Conservation (phyloP, 2,888 invertebrate species). For the Melieria omissa region DNA sequence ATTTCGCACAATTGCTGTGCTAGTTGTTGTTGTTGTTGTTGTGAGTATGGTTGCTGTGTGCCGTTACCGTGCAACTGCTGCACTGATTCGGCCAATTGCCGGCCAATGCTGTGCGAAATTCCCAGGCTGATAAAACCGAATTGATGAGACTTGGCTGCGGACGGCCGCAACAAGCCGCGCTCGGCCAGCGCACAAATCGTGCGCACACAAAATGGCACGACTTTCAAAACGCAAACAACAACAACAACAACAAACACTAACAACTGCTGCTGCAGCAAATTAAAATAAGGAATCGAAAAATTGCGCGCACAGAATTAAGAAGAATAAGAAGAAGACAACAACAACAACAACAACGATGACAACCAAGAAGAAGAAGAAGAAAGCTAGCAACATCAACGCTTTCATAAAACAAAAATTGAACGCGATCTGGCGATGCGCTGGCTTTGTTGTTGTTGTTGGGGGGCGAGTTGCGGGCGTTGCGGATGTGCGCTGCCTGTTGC, state of each 20-base stretch:
- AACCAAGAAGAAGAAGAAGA: neutral
- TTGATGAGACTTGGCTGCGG: conserved; percentile 33
- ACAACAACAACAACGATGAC: neutral
- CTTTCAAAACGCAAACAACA: conserved; percentile 11
- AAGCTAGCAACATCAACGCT: conserved; percentile 11
- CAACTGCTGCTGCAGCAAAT: conserved; percentile 27
- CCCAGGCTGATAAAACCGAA: conserved; percentile 41
- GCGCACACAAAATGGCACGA: conserved; percentile 30
- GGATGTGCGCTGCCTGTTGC: neutral
- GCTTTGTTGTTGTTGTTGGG: neutral
- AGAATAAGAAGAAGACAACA: neutral
- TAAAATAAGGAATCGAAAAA: conserved; percentile 6
- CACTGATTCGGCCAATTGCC: neutral
- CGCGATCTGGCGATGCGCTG: neutral
- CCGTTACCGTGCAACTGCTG: too few species aligned
- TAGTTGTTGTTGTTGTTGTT: too few species aligned
- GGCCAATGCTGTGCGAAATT: conserved; percentile 31
- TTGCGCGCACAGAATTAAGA: neutral
- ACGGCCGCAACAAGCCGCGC: neutral
- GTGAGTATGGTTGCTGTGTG: too few species aligned
- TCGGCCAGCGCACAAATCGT: conserved; percentile 14
- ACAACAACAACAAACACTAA: neutral
- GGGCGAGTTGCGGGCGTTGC: neutral
- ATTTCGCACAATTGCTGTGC: conserved; percentile 4
- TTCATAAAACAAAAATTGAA: conserved; percentile 25